These are phyloP conservation scores for Platygyra sinensis DNA, from an alignment of 64 coral and sea anemone species.

Conservation along the genomic window DNA sequence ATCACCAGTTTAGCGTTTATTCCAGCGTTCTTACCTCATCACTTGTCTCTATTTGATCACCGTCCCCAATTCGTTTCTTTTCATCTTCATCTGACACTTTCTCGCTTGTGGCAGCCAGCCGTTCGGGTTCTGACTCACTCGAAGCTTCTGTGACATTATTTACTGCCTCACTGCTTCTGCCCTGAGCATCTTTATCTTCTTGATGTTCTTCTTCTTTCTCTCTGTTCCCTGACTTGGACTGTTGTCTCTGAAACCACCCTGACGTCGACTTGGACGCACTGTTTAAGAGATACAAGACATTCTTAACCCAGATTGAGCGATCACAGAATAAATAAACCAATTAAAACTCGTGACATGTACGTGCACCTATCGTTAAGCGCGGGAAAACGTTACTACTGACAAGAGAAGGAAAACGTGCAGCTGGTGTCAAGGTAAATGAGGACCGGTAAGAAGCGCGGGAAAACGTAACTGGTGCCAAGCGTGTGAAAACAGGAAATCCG, in stretches of 20 bases:
- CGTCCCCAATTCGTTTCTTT: not conserved
- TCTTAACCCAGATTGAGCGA: not conserved
- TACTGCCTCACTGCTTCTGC: not conserved
- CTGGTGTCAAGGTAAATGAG: too few relatives aligned
- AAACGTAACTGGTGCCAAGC: too few relatives aligned
- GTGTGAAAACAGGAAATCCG: not conserved
- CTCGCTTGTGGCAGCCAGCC: not conserved
- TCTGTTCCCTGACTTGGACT: not conserved
- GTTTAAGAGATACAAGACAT: not conserved
- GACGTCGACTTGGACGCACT: slow-evolving; percentile 17
- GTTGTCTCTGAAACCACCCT: slow-evolving; percentile 49
- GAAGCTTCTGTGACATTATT: not conserved
- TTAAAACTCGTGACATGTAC: too few relatives aligned
- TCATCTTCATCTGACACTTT: slow-evolving; percentile 23
- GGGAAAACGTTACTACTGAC: too few relatives aligned
- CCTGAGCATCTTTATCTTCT: not conserved
- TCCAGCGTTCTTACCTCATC: not conserved
- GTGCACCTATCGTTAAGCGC: too few relatives aligned
- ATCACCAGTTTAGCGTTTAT: not conserved
- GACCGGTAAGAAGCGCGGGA: too few relatives aligned
- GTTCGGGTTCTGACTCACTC: slow-evolving; percentile 10
- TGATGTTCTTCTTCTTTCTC: not conserved
- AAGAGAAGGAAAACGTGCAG: too few relatives aligned
- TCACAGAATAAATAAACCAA: too few relatives aligned
- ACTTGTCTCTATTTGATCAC: not conserved